Base-by-base conservation (phyloP, 2,888 invertebrate species). In the Limnephilus lunatus region DNA sequence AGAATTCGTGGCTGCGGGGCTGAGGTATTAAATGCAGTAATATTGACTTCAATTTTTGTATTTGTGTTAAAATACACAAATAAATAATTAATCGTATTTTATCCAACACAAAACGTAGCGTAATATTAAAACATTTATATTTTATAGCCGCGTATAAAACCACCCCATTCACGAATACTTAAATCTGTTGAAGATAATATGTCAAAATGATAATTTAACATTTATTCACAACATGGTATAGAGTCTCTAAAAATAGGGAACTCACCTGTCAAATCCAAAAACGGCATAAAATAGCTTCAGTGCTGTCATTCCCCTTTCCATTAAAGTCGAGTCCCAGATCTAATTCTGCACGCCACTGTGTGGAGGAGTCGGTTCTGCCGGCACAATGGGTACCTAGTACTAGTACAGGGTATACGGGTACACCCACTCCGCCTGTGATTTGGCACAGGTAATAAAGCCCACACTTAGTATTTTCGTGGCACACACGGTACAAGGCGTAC, bases 381-480 rank as follows among this genome's bases (percentile, higher is more conserved):
- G 85, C 92, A 92, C 92, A 92, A 92, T 92, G 81, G 88, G 53
- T 68, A 68, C 68, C 68, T 68, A 68, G 68, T 68, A 68, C 68
- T 68, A 68, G 68, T 68, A 68, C 68, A 68, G 81, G 31, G 68
- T 82, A 53, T 35, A 85, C 91, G 81, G 31, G 68, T 82, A 53
- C 53, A 85, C 91, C 85, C 89, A 48, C 89, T 90, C 90, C 68
- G 68, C 89, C 91, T 81, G 90, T 91, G 92, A 92, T 92, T 92
- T 91, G 91, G 92, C 82, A 85, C 91, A 92, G 92, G 92, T 92
- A 92, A 92, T 92, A 92, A 90, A 87, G 89, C 81, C 39, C 85
- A 44, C 86, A 86, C 44, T 86, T 86, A 86, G 86, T 86, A 86
- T 44, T 44, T 86, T 86, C 86, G 35, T 35, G 81, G 88, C 88